phyloP scores from a whole-genome alignment of 2,113 vertebrate genomes.

The Tinamus guttatus region DNA sequence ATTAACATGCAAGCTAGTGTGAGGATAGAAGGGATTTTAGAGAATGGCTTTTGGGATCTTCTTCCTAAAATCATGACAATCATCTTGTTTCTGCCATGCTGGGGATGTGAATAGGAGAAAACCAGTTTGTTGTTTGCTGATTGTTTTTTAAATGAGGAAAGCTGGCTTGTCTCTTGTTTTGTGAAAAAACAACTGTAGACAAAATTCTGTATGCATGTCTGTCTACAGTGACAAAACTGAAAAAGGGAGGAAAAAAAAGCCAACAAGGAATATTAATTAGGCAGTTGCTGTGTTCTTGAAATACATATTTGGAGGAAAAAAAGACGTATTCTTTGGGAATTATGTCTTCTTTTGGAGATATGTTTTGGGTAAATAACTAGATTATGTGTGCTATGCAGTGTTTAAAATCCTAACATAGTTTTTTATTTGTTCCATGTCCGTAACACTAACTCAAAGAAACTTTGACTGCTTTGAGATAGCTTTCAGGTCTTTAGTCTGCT shows the following conservation, averaged over 20 bases:
- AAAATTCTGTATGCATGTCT: not conserved
- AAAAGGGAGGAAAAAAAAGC: not conserved
- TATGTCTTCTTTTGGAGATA: not conserved
- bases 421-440: not conserved
- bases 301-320: no score
- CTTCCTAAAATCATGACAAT: fast-evolving
- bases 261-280: not conserved
- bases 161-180: not conserved
- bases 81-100: not conserved
- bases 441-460: not conserved
- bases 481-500: not conserved
- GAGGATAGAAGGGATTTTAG: not conserved
- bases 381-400: not conserved
- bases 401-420: not conserved
- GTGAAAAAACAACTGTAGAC: not conserved
- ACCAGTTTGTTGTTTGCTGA: not conserved
- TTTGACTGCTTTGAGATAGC: not conserved
- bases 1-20: not conserved
- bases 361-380: not conserved
- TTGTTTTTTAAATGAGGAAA: not conserved
- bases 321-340: not conserved
- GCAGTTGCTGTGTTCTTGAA: fast-evolving
- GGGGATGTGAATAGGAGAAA: not conserved
- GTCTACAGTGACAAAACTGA: not conserved
- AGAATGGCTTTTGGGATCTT: not conserved